phyloP scores from a whole-genome alignment of 2,888 invertebrate species.

The Ochropacha duplaris region DNA sequence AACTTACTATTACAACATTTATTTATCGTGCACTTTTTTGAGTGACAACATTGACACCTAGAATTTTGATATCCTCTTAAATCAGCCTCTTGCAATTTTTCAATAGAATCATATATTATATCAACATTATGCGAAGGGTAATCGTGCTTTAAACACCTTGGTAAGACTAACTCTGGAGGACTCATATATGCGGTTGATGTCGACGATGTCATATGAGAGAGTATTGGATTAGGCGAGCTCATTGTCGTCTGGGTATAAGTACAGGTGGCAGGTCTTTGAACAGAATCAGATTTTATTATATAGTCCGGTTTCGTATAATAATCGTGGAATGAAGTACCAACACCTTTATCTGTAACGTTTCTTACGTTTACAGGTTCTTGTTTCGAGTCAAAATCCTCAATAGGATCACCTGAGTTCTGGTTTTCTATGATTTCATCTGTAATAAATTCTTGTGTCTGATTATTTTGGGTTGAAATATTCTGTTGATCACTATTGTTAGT shows the following conservation, averaged over 20 bases:
- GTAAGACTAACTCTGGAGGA: constrained; percentile 72
- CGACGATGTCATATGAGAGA: constrained; percentile 74
- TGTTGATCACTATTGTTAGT: neutral
- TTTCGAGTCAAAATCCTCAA: neutral
- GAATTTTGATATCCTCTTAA: constrained; percentile 27
- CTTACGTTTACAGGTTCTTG: constrained; percentile 13
- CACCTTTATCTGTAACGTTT: constrained; percentile 41
- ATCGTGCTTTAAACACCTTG: constrained; percentile 51
- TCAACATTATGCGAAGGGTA: constrained; percentile 39
- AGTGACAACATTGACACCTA: constrained; percentile 29
- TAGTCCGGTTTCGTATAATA: constrained; percentile 32
- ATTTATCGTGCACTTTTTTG: constrained; percentile 16
- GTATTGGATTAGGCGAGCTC: constrained; percentile 57
- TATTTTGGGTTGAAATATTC: neutral
- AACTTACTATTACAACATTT: constrained; percentile 18
- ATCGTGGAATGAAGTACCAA: constrained; percentile 40
- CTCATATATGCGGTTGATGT: constrained; percentile 80
- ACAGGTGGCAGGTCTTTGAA: constrained; percentile 53
- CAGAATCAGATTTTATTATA: constrained; percentile 32
- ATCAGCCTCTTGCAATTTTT: neutral
- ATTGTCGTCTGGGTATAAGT: constrained; percentile 67
- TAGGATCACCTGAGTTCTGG: constrained; percentile 12
- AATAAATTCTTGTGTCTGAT: constrained; percentile 3
- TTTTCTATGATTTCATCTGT: constrained; percentile 9
- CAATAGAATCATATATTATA: constrained; percentile 5